Percentiles rank a stretch among this genome's conserved stretches.
phyloP scores from a whole-genome alignment of 1,140 invertebrate species.

The Trichomalopsis sarcophagae region DNA sequence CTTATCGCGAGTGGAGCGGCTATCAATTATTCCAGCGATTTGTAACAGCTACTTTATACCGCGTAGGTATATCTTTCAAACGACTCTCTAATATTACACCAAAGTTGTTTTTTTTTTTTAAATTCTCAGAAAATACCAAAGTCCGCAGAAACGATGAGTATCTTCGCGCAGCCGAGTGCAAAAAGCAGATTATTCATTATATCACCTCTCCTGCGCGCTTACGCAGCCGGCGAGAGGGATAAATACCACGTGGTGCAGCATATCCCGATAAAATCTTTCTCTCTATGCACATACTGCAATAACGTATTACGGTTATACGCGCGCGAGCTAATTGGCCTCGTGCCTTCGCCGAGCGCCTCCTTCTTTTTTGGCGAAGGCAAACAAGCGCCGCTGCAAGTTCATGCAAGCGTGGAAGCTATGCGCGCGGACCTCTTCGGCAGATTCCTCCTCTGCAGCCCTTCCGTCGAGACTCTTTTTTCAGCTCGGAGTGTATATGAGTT shows the following conservation, averaged over 20 bases:
- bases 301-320: conserved; percentile 47
- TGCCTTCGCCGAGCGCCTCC: background rate
- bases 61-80: no score
- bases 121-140: conserved; percentile 16
- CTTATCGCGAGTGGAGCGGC: no score
- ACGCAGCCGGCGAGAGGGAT: background rate
- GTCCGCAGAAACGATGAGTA: conserved; percentile 7
- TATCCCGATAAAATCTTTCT: conserved; percentile 49
- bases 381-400: conserved; percentile 32
- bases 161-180: background rate
- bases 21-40: no score
- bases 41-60: no score
- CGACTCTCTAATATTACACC: background rate
- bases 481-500: conserved; percentile 63
- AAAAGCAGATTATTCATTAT: conserved; percentile 46
- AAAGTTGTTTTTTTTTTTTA: background rate
- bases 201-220: conserved; percentile 11
- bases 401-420: conserved; percentile 30
- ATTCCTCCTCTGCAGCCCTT: background rate
- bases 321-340: conserved; percentile 49
- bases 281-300: background rate
- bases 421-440: background rate
- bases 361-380: conserved; percentile 24
- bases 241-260: background rate
- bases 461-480: conserved; percentile 34